phyloP scores from a whole-genome alignment of 2,113 vertebrate species.

The Sardina pilchardus region DNA sequence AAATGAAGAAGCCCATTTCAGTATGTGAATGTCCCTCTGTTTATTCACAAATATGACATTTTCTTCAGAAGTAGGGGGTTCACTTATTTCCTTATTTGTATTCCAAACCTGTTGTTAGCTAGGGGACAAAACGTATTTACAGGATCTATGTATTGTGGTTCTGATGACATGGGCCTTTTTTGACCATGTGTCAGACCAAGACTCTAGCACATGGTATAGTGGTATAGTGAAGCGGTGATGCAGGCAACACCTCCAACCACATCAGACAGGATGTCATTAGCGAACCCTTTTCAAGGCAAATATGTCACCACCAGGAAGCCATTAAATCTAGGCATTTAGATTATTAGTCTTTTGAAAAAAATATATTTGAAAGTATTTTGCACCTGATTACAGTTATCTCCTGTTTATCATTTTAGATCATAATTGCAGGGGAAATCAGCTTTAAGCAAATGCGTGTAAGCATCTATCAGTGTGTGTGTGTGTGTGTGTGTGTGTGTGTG shows the following conservation, averaged over 20 bases:
- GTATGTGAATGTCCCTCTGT: not conserved
- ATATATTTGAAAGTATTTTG: not conserved
- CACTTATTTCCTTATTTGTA: not conserved
- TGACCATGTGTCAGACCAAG: not conserved
- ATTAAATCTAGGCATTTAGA: not conserved
- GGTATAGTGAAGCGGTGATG: not conserved
- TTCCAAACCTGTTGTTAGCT: not conserved
- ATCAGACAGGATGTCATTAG: not conserved
- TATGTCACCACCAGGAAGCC: not conserved
- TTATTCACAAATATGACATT: not conserved
- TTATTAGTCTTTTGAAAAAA: not conserved
- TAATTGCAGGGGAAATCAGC: not conserved
- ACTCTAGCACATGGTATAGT: not conserved
- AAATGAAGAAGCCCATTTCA: not conserved
- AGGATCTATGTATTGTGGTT: not conserved
- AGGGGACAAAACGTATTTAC: not conserved
- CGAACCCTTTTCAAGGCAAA: not conserved
- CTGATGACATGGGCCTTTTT: not conserved
- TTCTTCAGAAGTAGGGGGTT: not conserved
- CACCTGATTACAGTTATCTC: not conserved
- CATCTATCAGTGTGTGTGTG: not conserved
- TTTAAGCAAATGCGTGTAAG: not conserved
- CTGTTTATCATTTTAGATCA: not conserved
- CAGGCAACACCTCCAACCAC: not conserved
- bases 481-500: conserved; percentile 24